Percentiles rank a stretch among this genome's conserved stretches.
These are phyloP conservation scores for Chymomyza amoena DNA, from an alignment of 2,888 invertebrate species.

Conservation along the genomic window DNA sequence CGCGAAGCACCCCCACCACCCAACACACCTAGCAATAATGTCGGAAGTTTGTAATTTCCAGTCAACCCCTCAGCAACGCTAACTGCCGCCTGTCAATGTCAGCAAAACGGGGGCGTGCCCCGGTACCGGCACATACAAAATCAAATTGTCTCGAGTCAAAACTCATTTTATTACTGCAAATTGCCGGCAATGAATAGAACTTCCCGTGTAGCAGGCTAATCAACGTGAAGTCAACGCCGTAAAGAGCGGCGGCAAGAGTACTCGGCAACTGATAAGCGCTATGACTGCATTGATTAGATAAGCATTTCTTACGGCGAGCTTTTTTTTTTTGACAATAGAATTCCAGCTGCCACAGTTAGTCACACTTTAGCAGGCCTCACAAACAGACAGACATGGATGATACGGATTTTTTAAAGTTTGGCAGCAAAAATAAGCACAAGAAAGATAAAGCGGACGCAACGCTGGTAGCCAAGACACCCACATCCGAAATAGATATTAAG, in stretches of 20 bases:
- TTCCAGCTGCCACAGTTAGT: constrained; percentile 40
- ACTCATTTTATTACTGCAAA: constrained; percentile 61
- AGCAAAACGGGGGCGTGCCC: constrained; percentile 45
- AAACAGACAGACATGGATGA: constrained; percentile 68
- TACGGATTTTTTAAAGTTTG: constrained; percentile 67
- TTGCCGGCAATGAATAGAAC: constrained; percentile 64
- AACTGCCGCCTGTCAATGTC: background rate
- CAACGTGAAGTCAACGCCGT: constrained; percentile 30
- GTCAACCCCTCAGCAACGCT: background rate
- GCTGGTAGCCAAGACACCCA: constrained; percentile 39
- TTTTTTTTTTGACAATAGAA: constrained; percentile 26
- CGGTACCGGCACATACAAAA: constrained; percentile 29
- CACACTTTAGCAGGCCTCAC: constrained; percentile 35
- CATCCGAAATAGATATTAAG: constrained; percentile 41
- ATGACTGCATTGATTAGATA: constrained; percentile 52
- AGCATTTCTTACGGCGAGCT: background rate
- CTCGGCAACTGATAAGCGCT: constrained; percentile 28
- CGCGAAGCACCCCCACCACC: constrained; percentile 11
- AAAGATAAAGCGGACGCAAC: constrained; percentile 75
- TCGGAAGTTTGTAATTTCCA: constrained; percentile 69
- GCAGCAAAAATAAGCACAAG: constrained; percentile 66
- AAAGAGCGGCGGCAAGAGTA: constrained; percentile 4
- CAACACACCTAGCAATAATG: constrained; percentile 16
- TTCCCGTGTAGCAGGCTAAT: constrained; percentile 74
- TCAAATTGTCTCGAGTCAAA: constrained; percentile 65